Base-by-base conservation (phyloP, 1,140 invertebrate species). In the Penaeus indicus region DNA sequence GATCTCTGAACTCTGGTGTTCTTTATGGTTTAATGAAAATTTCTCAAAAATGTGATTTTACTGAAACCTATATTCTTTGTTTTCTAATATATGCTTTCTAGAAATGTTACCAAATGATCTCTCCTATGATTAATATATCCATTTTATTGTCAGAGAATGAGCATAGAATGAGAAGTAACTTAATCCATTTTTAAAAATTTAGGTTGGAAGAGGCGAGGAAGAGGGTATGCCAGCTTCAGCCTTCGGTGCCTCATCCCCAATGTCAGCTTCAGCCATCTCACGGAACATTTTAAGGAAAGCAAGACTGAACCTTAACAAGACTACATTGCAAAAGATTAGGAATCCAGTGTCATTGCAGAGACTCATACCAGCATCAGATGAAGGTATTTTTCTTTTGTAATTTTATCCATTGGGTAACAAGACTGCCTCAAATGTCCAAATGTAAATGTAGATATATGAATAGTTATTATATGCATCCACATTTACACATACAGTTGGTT, bases 261-360 rank as follows among this genome's bases (percentile, higher is more conserved):
- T 84, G 47, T 83, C 86, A 22, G 81, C 81, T 61, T 78, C 78
- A 18, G 75, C 63, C 18, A 38, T 91, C 32, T 89, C 91, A 19
- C 91, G 91, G 84, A 92, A 90, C 80, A 92, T 92, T 27, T 87
- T 92, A n/a, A 82, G 92, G 13, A 92, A 92, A 88, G 91, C 92
- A 42, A 83, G 90, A 16, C 90, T 92, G n/a, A 92, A 92, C 67
- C 88, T 92, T 18, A 92, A 92, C 67, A 92, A 92, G 78, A 84
- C 87, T n/a, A 92, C 90, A 13, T 82, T 92, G n/a, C 91, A 91
- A 81, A 91, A 91, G 69, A 86, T 92, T 19, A 84, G 91, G 19
- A 88, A 91, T 79, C 91, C 91, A 62, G 88, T 61, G 54, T 91
- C 90, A 38, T 85, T 91, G 25, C 90, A 91, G 82, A 72, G 89